phyloP scores from a whole-genome alignment of 2,888 invertebrate species.

The Fissipunctia ypsillon region DNA sequence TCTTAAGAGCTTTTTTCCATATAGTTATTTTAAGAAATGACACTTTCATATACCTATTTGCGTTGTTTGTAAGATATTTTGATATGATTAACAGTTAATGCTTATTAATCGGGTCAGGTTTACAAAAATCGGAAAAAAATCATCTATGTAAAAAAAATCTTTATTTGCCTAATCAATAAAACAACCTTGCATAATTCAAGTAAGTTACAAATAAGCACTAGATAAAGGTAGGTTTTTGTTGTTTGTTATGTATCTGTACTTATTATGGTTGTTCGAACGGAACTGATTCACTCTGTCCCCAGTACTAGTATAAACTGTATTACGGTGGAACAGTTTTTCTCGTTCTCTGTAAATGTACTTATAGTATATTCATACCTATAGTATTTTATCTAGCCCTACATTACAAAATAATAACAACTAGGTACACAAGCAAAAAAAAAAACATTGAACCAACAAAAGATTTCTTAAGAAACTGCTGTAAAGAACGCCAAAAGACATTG shows the following conservation, averaged over 20 bases:
- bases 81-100: background rate
- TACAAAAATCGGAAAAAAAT: background rate
- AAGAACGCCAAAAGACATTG: constrained; percentile 84
- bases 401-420: constrained; percentile 60
- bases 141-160: too few species aligned
- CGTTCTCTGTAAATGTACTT: too few species aligned
- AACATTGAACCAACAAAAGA: constrained; percentile 76
- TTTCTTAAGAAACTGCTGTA: constrained; percentile 77
- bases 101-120: background rate
- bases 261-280: too few species aligned
- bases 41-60: background rate
- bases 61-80: background rate
- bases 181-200: too few species aligned
- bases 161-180: too few species aligned
- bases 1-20: background rate
- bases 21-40: constrained; percentile 11
- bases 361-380: too few species aligned
- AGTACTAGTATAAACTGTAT: too few species aligned
- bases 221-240: too few species aligned
- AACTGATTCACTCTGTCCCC: too few species aligned
- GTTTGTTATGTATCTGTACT: too few species aligned
- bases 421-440: constrained; percentile 53
- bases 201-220: too few species aligned
- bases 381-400: background rate
- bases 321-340: too few species aligned